phyloP scores from a whole-genome alignment of 2,113 vertebrate species.

The Eubucco bourcierii region DNA sequence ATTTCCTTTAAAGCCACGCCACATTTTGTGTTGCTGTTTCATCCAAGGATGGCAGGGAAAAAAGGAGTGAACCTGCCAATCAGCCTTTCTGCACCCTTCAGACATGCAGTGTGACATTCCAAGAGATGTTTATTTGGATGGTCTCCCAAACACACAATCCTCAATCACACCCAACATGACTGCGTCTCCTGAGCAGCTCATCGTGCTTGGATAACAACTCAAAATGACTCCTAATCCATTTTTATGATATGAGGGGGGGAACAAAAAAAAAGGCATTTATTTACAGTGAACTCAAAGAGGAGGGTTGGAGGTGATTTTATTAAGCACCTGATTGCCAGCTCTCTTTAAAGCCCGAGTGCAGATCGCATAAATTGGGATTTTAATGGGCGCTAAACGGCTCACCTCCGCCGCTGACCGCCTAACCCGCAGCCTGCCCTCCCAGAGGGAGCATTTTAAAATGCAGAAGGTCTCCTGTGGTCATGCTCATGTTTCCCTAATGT shows the following conservation, averaged over 20 bases:
- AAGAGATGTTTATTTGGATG: constrained; percentile 21
- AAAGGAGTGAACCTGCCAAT: constrained; percentile 11
- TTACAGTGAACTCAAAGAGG: background rate
- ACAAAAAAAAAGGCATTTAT: background rate
- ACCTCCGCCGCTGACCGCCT: background rate
- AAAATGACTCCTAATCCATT: constrained; percentile 27
- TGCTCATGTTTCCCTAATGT: background rate
- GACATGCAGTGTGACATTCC: background rate
- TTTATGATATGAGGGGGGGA: background rate
- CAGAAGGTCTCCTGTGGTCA: background rate
- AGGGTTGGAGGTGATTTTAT: constrained; percentile 27
- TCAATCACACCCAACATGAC: background rate
- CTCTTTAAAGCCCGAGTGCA: background rate
- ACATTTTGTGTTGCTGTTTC: constrained; percentile 37
- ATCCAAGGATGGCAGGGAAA: background rate
- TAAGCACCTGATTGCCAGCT: constrained; percentile 23
- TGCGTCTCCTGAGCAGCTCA: background rate
- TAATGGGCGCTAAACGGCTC: background rate
- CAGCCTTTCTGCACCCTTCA: background rate
- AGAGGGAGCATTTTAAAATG: constrained; percentile 32
- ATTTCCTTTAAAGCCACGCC: background rate
- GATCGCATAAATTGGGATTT: constrained; percentile 24
- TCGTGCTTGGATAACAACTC: background rate
- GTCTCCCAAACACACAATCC: constrained; percentile 12
- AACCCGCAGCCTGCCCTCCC: background rate